Conservation (phyloP, 2,113 vertebrate genomes). For the Rhabdomys dilectus region DNA sequence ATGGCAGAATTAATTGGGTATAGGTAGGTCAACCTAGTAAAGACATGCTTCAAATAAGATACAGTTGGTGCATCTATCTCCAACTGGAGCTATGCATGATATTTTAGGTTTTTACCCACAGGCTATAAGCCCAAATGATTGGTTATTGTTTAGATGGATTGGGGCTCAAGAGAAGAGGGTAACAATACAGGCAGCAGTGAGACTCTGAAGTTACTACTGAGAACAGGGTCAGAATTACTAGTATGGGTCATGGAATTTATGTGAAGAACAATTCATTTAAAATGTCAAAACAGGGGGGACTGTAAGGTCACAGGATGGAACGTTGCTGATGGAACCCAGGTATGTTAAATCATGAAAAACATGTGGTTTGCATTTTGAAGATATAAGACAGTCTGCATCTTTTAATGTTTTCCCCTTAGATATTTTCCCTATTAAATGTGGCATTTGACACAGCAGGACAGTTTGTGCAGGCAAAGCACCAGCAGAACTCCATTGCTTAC, state of each 20-base stretch:
- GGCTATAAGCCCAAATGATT: neutral
- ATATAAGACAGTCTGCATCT: slow-evolving; percentile 14
- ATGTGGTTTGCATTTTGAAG: slow-evolving; percentile 73
- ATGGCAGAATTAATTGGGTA: neutral
- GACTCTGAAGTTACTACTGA: neutral
- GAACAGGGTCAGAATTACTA: slow-evolving; percentile 36
- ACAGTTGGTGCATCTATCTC: neutral
- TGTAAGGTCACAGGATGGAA: slow-evolving; percentile 21
- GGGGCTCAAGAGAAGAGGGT: neutral
- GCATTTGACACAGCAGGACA: neutral
- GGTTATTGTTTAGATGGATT: neutral
- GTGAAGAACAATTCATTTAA: neutral
- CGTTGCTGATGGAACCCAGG: slow-evolving; percentile 60
- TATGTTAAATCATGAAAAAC: slow-evolving; percentile 28
- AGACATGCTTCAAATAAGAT: neutral
- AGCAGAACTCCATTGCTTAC: neutral
- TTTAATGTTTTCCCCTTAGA: neutral
- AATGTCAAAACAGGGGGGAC: slow-evolving; percentile 18
- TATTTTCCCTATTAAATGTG: slow-evolving; percentile 25
- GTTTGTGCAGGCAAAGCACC: neutral
- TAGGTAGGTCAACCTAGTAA: neutral
- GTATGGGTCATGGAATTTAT: neutral
- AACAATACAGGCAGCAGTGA: neutral
- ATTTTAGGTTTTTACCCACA: neutral
- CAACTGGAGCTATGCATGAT: no score